phyloP scores from a whole-genome alignment of 2,113 vertebrate genomes.

The Orycteropus afer region DNA sequence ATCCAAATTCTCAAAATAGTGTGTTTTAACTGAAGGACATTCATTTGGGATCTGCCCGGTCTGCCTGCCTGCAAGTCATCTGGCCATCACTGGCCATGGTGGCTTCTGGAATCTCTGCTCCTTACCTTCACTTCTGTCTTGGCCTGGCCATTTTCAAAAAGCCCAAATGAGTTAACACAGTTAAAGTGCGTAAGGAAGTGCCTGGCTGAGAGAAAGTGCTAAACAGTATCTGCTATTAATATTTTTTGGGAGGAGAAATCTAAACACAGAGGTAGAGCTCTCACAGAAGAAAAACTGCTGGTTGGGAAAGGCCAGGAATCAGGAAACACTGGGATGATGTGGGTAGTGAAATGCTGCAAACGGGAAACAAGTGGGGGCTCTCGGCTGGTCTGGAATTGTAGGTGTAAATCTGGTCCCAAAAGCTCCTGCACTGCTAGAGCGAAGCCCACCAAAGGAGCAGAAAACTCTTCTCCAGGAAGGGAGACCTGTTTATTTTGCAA shows the following conservation, averaged over 20 bases:
- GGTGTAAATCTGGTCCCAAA: background rate
- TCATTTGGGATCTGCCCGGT: slow-evolving; percentile 71
- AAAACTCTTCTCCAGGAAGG: slow-evolving; percentile 24
- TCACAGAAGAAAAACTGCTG: background rate
- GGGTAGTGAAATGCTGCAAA: background rate
- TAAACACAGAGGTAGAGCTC: slow-evolving; percentile 55
- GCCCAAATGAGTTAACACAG: background rate
- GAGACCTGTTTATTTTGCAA: slow-evolving; percentile 58
- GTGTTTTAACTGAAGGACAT: slow-evolving; percentile 69
- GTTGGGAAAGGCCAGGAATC: background rate
- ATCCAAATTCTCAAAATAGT: slow-evolving; percentile 70
- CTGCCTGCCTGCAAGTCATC: slow-evolving; percentile 68
- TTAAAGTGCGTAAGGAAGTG: background rate
- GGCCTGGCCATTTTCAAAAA: slow-evolving; percentile 61
- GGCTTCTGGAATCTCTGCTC: slow-evolving; percentile 74
- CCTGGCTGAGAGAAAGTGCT: background rate
- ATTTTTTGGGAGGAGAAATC: background rate
- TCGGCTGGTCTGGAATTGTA: background rate
- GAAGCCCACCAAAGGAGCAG: slow-evolving; percentile 51
- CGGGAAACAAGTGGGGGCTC: background rate
- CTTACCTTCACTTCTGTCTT: slow-evolving; percentile 62
- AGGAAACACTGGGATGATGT: background rate
- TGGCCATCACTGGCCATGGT: slow-evolving; percentile 70
- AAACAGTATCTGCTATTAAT: background rate
- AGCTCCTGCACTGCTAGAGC: background rate